These are phyloP conservation scores for Sarcoramphus papa DNA, from an alignment of 2,797 vertebrate species.

Conservation along the genomic window DNA sequence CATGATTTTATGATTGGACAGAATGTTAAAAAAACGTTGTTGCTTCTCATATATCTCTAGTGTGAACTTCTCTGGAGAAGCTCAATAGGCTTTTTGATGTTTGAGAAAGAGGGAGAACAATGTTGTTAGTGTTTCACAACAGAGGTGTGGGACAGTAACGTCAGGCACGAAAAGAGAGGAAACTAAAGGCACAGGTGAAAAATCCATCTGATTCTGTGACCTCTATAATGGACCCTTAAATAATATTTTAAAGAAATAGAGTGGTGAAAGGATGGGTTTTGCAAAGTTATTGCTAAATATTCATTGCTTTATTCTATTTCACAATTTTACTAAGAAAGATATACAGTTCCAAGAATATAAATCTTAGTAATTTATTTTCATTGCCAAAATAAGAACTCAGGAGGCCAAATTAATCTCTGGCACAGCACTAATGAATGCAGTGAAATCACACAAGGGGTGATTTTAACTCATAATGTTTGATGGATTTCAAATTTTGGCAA, in stretches of 20 bases:
- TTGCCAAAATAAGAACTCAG: slow-evolving; percentile 8
- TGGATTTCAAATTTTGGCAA: neutral
- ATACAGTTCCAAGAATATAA: neutral
- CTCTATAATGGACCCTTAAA: neutral
- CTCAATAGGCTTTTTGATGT: neutral
- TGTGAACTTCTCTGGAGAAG: neutral
- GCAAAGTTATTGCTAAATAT: neutral
- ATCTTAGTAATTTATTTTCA: slow-evolving; percentile 9
- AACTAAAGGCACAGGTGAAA: neutral
- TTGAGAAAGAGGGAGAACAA: neutral
- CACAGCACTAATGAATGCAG: neutral
- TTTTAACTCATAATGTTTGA: neutral
- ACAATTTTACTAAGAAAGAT: neutral
- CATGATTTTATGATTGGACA: neutral
- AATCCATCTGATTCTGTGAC: neutral
- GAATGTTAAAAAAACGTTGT: neutral
- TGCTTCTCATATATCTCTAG: neutral
- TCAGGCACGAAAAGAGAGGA: neutral
- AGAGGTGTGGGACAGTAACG: neutral
- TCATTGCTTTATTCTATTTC: neutral
- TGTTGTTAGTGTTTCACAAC: neutral
- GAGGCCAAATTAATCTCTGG: slow-evolving; percentile 1
- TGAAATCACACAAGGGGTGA: neutral
- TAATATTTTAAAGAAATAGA: neutral
- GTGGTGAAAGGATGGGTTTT: neutral